Base-by-base conservation (phyloP, 2,113 vertebrate genomes). In the Pomatorhinus ruficollis region DNA sequence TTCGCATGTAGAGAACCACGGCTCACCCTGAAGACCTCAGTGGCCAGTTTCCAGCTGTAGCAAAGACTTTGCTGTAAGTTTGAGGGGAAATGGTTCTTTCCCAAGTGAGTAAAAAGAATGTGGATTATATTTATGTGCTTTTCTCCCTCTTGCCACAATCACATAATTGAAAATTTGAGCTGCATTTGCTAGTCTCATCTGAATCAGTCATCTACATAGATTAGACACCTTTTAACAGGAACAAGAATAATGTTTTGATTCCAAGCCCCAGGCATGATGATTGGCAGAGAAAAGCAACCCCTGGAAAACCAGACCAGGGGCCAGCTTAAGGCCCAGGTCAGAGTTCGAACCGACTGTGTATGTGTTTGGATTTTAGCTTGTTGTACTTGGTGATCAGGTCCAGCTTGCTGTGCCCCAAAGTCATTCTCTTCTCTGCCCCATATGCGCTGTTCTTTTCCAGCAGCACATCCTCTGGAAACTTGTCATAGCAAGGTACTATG, bases 371-470 rank as follows among this genome's bases (percentile, higher is more conserved):
- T 91, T 99, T 99, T 94, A 99, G 95, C 95, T 99, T 98, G 98
- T 99, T 99, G 98, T 99, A 99, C 61, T 99, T 99, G 94, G 99
- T 99, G 90, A 99, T 99, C 90, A 99, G 98, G 97, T 99, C 99
- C 95, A 99, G 97, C 90, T 99, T 99, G 97, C 99, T 99, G 96
- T 99, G 99, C 42, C 99, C 99, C 25, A 99, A 96, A 14, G 99
- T 99, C 98, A 99, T 95, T 49, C 99, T 98, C 44, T 99, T 99
- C 93, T 98, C 98, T 2, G 96, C 95, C 64, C 93, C 93, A 0
- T 95, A 94, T 0, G 78, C 18, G 0, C 95, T 94, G 53, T 53
- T 91, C 84, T 96, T 97, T 40, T 96, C 94, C 81, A 22, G 63
- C 85, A 97, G 90, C 54, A 45, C 15, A 2, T 97, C 97, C 75